These are phyloP conservation scores for Chionoecetes opilio DNA, from an alignment of 1,140 invertebrate genomes.

Conservation along the genomic window DNA sequence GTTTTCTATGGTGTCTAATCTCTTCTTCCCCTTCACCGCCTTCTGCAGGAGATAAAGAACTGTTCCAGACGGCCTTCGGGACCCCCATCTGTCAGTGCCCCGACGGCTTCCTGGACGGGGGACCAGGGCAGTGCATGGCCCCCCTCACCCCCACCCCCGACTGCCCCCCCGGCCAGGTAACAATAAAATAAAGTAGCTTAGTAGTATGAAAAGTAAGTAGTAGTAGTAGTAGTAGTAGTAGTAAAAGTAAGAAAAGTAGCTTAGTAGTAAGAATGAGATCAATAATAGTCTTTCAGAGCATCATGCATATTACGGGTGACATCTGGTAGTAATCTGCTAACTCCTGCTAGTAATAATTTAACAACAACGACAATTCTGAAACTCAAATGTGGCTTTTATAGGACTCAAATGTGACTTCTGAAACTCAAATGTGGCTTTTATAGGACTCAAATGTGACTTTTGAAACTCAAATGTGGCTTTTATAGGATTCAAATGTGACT, in stretches of 20 bases:
- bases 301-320: too few species aligned
- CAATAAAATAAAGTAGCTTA: background rate
- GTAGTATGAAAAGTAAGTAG: background rate
- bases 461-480: too few species aligned
- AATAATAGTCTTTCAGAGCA: too few species aligned
- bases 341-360: too few species aligned
- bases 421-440: too few species aligned
- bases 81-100: conserved; percentile 66
- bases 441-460: too few species aligned
- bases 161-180: conserved; percentile 47
- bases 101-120: conserved; percentile 37
- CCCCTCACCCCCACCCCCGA: background rate
- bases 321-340: too few species aligned
- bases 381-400: too few species aligned
- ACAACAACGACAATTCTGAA: too few species aligned
- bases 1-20: background rate
- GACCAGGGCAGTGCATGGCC: background rate
- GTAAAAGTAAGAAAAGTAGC: background rate
- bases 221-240: background rate
- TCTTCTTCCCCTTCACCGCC: background rate
- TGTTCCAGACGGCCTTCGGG: conserved; percentile 61
- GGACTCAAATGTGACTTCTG: too few species aligned
- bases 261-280: background rate
- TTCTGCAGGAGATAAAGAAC: conserved; percentile 30
- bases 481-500: too few species aligned